Evolutionary conservation across 2,797 vertebrate genomes (phyloP).

Genomic region (Neomorphus geoffroyi): DNA sequence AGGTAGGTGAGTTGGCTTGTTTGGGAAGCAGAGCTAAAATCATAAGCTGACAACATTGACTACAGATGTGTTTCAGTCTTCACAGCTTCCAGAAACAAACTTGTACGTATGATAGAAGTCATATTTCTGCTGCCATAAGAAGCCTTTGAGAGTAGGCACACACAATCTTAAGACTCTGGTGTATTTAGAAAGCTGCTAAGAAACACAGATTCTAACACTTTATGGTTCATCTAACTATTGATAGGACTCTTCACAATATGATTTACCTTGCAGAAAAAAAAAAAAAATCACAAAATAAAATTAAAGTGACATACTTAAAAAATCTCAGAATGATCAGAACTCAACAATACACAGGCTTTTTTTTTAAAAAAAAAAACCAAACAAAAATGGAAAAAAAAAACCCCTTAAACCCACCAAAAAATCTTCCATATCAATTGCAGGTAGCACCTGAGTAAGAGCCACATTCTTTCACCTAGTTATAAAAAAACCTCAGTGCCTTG

Average conservation of each 20-base stretch:
- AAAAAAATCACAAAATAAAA: not conserved
- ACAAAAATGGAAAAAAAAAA: not conserved
- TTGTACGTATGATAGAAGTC: too few relatives aligned
- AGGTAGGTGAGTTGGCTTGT: not conserved
- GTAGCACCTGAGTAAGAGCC: not conserved
- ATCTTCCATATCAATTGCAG: not conserved
- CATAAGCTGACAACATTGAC: not conserved
- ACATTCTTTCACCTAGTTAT: not conserved
- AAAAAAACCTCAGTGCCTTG: not conserved
- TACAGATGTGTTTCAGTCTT: not conserved
- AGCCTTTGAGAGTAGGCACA: not conserved
- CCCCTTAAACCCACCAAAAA: not conserved
- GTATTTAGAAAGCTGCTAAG: not conserved
- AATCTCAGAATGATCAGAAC: not conserved
- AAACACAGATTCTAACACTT: not conserved
- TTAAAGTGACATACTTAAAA: not conserved
- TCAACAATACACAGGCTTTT: not conserved
- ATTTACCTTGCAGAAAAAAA: not conserved
- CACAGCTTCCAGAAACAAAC: not conserved
- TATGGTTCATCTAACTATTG: not conserved
- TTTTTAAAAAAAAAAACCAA: not conserved
- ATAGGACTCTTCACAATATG: not conserved
- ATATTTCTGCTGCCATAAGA: not conserved
- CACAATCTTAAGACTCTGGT: not conserved
- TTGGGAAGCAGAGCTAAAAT: not conserved